Percentiles rank a stretch among this genome's conserved stretches.
Conservation (phyloP, 2,113 vertebrate species). For the Chaetops frenatus region DNA sequence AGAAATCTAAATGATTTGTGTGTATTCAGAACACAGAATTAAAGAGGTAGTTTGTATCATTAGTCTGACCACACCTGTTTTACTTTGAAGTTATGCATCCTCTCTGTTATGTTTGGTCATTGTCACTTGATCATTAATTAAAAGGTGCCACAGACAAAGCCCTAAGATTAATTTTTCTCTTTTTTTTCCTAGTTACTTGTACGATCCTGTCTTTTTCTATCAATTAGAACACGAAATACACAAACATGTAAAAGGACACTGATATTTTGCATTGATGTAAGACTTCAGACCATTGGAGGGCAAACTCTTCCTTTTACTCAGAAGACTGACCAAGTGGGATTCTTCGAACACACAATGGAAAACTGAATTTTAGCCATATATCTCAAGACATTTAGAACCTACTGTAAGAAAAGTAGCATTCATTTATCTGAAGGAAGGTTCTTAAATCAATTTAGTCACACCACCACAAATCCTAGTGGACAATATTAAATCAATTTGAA, state of each 20-base stretch:
- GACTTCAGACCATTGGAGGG: neutral
- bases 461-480: neutral
- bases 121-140: neutral
- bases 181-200: neutral
- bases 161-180: neutral
- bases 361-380: neutral
- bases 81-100: neutral
- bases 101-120: neutral
- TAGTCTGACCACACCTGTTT: neutral
- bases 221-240: neutral
- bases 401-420: neutral
- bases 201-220: neutral
- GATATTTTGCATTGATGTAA: neutral
- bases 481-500: constrained; percentile 39
- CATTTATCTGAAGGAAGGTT: neutral
- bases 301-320: neutral
- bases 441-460: constrained; percentile 15
- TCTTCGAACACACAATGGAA: neutral
- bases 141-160: neutral
- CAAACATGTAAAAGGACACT: neutral
- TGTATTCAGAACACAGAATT: constrained; percentile 46
- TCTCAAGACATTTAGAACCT: neutral
- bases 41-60: neutral
- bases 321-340: neutral
- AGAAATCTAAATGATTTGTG: constrained; percentile 28